A percentile compares a stretch with the other conserved stretches of the same genome.
phyloP scores from a whole-genome alignment of 2,888 invertebrate species.

The Salticus scenicus region DNA sequence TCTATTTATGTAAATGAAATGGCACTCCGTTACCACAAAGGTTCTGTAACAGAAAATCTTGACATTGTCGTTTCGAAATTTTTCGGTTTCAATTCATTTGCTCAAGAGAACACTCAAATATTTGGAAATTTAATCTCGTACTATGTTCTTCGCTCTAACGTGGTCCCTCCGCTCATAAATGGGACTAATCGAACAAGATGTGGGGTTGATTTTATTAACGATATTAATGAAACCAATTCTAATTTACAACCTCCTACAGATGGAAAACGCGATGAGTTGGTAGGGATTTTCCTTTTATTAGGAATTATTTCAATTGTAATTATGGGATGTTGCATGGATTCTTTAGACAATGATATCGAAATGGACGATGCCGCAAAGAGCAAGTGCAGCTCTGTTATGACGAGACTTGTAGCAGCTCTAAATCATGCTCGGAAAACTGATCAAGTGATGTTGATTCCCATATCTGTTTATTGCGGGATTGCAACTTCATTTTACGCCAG shows the following conservation, averaged over 20 bases:
- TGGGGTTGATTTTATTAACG: slow-evolving; percentile 33
- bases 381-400: not conserved
- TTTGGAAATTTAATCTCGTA: slow-evolving; percentile 69
- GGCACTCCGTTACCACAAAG: slow-evolving; percentile 51
- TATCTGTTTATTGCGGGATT: slow-evolving; percentile 97
- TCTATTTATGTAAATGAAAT: slow-evolving; percentile 67
- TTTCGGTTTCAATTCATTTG: slow-evolving; percentile 66
- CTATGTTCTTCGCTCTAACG: slow-evolving; percentile 39
- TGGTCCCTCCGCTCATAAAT: slow-evolving; percentile 35
- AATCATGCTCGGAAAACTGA: slow-evolving; percentile 92
- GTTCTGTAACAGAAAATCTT: slow-evolving; percentile 20
- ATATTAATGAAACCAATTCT: slow-evolving; percentile 20
- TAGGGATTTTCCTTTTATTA: slow-evolving; percentile 90
- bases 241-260: slow-evolving; percentile 50
- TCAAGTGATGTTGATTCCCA: slow-evolving; percentile 93
- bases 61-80: slow-evolving; percentile 64
- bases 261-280: slow-evolving; percentile 91
- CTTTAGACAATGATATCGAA: slow-evolving; percentile 55
- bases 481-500: slow-evolving; percentile 97
- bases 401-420: slow-evolving; percentile 87
- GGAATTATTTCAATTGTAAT: slow-evolving; percentile 82
- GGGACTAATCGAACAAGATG: slow-evolving; percentile 8
- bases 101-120: slow-evolving; percentile 58
- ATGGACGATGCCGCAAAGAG: not conserved
- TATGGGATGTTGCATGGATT: slow-evolving; percentile 62